A percentile compares a stretch with the other conserved stretches of the same genome.
These are phyloP conservation scores for Urechis unicinctus DNA, from an alignment of 2,888 invertebrate species.

Conservation along the genomic window DNA sequence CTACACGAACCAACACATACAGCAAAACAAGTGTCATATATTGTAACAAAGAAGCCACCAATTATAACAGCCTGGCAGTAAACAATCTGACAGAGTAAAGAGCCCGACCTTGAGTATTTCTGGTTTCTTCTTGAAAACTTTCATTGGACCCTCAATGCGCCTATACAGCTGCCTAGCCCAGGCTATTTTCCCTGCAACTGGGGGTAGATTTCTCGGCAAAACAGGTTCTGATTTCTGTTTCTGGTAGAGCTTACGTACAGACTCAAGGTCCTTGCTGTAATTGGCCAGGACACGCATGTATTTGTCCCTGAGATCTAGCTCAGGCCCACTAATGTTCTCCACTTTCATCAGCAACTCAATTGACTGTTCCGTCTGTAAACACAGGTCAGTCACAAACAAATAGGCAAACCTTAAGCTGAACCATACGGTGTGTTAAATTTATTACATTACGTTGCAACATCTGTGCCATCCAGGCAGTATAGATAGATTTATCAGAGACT, in stretches of 20 bases:
- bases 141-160: conserved; percentile 76
- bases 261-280: conserved; percentile 75
- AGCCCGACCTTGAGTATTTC: conserved; percentile 40
- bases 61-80: too few species aligned
- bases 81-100: too few species aligned
- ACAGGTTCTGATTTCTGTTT: conserved; percentile 84
- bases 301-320: conserved; percentile 50
- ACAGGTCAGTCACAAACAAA: background rate
- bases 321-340: conserved; percentile 43
- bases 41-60: background rate
- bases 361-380: conserved; percentile 45
- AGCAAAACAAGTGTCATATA: background rate
- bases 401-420: background rate
- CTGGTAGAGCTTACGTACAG: conserved; percentile 67
- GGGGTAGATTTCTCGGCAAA: conserved; percentile 80
- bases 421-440: too few species aligned
- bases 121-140: conserved; percentile 50
- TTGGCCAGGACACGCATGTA: conserved; percentile 47
- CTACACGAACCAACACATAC: too few species aligned
- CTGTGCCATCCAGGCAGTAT: background rate
- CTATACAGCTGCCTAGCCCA: conserved; percentile 76
- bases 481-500: conserved; percentile 14
- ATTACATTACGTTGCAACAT: background rate
- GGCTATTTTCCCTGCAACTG: conserved; percentile 71
- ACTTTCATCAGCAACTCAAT: conserved; percentile 47